phyloP scores from a whole-genome alignment of 2,113 vertebrate genomes.

The Xyrauchen texanus region DNA sequence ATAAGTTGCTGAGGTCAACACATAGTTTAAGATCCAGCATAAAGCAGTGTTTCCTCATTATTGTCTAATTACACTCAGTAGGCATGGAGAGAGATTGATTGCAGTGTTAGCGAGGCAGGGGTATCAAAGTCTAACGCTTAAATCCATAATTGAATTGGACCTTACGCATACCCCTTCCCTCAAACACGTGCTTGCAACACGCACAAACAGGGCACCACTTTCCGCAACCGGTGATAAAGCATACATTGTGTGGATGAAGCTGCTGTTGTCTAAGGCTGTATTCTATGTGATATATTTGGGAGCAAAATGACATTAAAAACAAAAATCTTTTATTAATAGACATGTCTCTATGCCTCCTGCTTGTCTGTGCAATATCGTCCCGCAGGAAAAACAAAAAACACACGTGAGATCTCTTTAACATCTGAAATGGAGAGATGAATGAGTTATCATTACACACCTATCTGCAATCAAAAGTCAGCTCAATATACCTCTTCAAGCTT shows the following conservation, averaged over 20 bases:
- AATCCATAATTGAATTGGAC: slow-evolving; percentile 71
- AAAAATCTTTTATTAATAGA: slow-evolving; percentile 86
- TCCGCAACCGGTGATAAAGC: slow-evolving; percentile 61
- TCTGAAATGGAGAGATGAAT: background rate
- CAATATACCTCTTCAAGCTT: too few species aligned
- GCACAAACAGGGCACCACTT: slow-evolving; percentile 24
- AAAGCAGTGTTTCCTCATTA: slow-evolving; percentile 75
- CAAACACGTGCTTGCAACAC: background rate
- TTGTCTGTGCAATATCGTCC: slow-evolving; percentile 58
- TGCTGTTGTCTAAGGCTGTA: slow-evolving; percentile 91
- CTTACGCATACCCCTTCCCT: slow-evolving; percentile 76
- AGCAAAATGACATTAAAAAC: slow-evolving; percentile 85
- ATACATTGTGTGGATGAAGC: slow-evolving; percentile 87
- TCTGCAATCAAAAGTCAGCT: too few species aligned
- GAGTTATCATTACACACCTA: too few species aligned
- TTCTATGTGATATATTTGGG: slow-evolving; percentile 78
- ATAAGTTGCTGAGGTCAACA: slow-evolving; percentile 80
- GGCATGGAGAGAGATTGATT: slow-evolving; percentile 76
- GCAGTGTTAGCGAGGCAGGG: slow-evolving; percentile 78
- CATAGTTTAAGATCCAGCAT: slow-evolving; percentile 74
- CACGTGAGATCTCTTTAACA: background rate
- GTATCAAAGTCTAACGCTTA: slow-evolving; percentile 80
- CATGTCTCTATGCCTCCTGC: slow-evolving; percentile 74
- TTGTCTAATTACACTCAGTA: slow-evolving; percentile 80
- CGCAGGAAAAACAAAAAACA: too few species aligned